Evolutionary conservation across 2,797 vertebrate genomes (phyloP), one percentile per base, ranked within the genome.

Genomic region (Iguana delicatissima): DNA sequence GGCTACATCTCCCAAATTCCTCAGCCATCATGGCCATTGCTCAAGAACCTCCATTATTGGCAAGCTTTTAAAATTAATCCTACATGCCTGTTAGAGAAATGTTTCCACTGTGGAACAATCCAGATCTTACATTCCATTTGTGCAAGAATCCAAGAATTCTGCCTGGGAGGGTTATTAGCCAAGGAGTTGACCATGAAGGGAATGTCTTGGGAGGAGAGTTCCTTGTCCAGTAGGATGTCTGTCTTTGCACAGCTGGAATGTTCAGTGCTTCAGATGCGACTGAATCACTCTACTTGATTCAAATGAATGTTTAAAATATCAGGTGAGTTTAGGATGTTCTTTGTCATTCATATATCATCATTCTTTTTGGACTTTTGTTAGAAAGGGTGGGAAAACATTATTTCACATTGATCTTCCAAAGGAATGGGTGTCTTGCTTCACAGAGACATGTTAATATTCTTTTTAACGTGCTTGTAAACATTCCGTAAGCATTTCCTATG

Each of bases 241-340:
- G 29, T 64, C 86, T 3, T 69, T 62, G 89, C 85, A 35, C 84
- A 90, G 83, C 35, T 91, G 52, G 85, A 62, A 50, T 76, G 81
- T n/a, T 62, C 52, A 52, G 29, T 7, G 52, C 86, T 90, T 86
- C n/a, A 69, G 79, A 50, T 67, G 64, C 77, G 7, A 35, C 5
- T 4, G 55, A 80, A 85, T 16, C n/a, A 52, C 26, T 13, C 89
- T n/a, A 4, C 2, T 18, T 50, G 57, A 55, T 12, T 90, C 73
- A 62, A 24, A 13, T 24, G 84, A 91, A 73, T 22, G 77, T 86
- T 52, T 73, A 35, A n/a, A 20, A 55, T 82, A 32, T 74, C n/a
- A 85, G 92, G 93, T 95, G 80, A 92, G 93, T 93, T 50, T 57
- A 64, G 38, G 14, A 50, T 86, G 42, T 24, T 64, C 16, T 87